phyloP scores from a whole-genome alignment of 2,113 vertebrate species.

The Elephantulus edwardii region DNA sequence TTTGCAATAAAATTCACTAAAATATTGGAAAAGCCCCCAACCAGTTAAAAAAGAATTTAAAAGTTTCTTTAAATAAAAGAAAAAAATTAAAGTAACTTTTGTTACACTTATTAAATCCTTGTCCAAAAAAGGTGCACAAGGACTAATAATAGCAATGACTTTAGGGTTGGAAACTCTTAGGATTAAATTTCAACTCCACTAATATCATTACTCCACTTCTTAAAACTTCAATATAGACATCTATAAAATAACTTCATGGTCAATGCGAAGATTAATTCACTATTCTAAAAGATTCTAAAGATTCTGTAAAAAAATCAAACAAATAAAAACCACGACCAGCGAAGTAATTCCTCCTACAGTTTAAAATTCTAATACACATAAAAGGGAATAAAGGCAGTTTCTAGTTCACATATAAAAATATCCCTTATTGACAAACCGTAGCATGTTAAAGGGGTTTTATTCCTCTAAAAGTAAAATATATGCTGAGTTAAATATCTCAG shows the following conservation, averaged over 20 bases:
- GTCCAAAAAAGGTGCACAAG: neutral
- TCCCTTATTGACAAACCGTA: neutral
- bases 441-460: neutral
- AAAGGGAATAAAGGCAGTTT: constrained; percentile 7
- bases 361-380: neutral
- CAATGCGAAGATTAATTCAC: neutral
- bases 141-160: neutral
- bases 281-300: neutral
- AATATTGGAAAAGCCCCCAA: too few relatives aligned
- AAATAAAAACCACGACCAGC: neutral
- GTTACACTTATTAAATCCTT: neutral
- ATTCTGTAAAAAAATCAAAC: neutral
- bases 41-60: too few relatives aligned
- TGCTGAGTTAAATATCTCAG: too few relatives aligned
- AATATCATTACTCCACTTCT: neutral
- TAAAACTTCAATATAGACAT: neutral
- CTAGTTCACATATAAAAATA: constrained; percentile 41
- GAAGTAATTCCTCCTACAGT: neutral
- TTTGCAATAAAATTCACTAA: too few relatives aligned
- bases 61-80: too few relatives aligned
- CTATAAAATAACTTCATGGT: neutral
- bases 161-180: neutral
- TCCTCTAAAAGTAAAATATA: neutral
- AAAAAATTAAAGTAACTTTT: neutral
- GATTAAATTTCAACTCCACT: neutral